Percentiles rank a stretch among this genome's conserved stretches.
These are phyloP conservation scores for Clavelina lepadiformis DNA, from an alignment of 23 tunicate genomes.

Conservation along the genomic window DNA sequence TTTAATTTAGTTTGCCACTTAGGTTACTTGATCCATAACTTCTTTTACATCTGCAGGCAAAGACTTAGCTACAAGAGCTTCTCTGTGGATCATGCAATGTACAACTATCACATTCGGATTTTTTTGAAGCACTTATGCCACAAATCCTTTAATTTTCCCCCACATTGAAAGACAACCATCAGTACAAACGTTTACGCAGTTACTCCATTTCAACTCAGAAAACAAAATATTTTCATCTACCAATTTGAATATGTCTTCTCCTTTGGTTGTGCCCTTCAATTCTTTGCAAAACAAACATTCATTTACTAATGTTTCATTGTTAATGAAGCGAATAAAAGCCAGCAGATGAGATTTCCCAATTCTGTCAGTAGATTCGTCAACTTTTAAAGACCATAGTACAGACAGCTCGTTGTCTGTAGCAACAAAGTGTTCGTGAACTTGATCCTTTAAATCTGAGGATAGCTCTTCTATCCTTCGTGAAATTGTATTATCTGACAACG, in stretches of 20 bases:
- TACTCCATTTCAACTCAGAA: constrained; percentile 19
- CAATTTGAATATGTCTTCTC: constrained; percentile 46
- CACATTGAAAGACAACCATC: constrained; percentile 32
- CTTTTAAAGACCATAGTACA: constrained; percentile 28
- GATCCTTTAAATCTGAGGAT: constrained; percentile 48
- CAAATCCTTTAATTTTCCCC: constrained; percentile 25
- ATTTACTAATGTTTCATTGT: constrained; percentile 19
- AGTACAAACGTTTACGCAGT: constrained; percentile 36
- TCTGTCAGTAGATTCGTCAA: constrained; percentile 60
- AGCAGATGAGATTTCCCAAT: constrained; percentile 43
- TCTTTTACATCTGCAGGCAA: constrained; percentile 16
- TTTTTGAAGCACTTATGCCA: constrained; percentile 22
- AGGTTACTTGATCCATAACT: constrained; percentile 14
- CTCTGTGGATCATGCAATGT: constrained; percentile 36
- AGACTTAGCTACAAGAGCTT: constrained; percentile 27
- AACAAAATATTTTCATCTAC: constrained; percentile 23
- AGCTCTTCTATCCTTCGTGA: constrained; percentile 42
- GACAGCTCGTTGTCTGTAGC: constrained; percentile 17
- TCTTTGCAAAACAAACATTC: constrained; percentile 54
- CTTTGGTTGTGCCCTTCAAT: constrained; percentile 27
- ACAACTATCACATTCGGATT: constrained; percentile 28
- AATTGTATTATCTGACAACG: constrained; percentile 41
- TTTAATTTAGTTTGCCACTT: constrained; percentile 30
- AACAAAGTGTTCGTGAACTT: constrained; percentile 36
- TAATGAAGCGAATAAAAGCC: constrained; percentile 48